Conservation (phyloP, 2,113 vertebrate species). For the Periophthalmus modestus region DNA sequence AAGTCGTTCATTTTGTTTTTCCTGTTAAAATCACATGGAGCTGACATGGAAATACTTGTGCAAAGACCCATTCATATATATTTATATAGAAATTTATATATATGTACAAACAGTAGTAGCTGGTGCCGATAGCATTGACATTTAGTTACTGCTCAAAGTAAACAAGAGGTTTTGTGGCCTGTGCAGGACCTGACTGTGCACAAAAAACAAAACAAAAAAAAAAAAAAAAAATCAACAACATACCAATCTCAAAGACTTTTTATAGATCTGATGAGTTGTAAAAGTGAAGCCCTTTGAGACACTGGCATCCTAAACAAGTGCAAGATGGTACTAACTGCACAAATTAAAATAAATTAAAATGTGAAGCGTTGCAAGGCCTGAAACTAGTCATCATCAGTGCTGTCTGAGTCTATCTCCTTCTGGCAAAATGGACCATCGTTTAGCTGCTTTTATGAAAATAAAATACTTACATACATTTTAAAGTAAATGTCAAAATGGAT, state of each 20-base stretch:
- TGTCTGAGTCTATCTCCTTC: slow-evolving; percentile 19
- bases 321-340: slow-evolving; percentile 49
- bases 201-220: slow-evolving; percentile 35
- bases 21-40: slow-evolving; percentile 73
- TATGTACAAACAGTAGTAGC: slow-evolving; percentile 70
- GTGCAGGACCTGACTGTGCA: slow-evolving; percentile 58
- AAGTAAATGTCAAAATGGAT: slow-evolving; percentile 11
- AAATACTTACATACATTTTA: not conserved
- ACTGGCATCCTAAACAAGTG: slow-evolving; percentile 36
- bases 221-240: slow-evolving; percentile 19
- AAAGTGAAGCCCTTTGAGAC: slow-evolving; percentile 11
- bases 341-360: slow-evolving; percentile 12
- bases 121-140: slow-evolving; percentile 67
- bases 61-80: slow-evolving; percentile 80
- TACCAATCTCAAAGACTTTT: slow-evolving; percentile 47
- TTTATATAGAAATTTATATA: slow-evolving; percentile 75
- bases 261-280: slow-evolving; percentile 7
- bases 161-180: slow-evolving; percentile 38
- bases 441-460: slow-evolving; percentile 17
- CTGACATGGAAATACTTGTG: slow-evolving; percentile 78
- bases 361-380: slow-evolving; percentile 17
- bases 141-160: slow-evolving; percentile 64
- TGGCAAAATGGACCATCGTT: not conserved
- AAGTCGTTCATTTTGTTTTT: slow-evolving; percentile 67
- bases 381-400: slow-evolving; percentile 23